Percentiles rank a stretch among this genome's conserved stretches.
Evolutionary conservation across 1,140 invertebrate genomes (phyloP).

Genomic region (Drosophila watanabei): DNA sequence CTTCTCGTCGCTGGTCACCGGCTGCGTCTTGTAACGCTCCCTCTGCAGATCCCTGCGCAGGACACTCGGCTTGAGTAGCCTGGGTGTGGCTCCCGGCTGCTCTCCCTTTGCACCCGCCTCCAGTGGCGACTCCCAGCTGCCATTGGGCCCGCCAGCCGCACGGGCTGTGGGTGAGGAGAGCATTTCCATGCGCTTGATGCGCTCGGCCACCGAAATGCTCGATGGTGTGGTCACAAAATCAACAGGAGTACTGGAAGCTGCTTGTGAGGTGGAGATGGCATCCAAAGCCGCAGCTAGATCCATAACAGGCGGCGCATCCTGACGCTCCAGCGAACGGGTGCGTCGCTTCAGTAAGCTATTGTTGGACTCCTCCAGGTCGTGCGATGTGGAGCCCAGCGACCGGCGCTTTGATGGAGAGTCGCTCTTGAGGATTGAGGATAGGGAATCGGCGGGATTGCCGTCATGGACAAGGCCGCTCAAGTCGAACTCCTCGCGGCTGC

Average conservation of each 20-base stretch:
- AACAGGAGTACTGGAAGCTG: conserved; percentile 39
- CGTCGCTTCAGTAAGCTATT: conserved; percentile 67
- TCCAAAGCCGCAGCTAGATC: conserved; percentile 73
- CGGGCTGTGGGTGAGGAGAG: conserved; percentile 52
- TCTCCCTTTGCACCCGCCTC: conserved; percentile 24
- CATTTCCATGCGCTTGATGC: conserved; percentile 84
- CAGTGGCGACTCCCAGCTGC: conserved; percentile 77
- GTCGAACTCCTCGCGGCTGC: conserved; percentile 86
- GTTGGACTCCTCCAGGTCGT: conserved; percentile 21
- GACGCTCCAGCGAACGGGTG: conserved; percentile 80
- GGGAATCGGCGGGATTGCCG: conserved; percentile 18
- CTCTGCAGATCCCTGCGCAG: conserved; percentile 86
- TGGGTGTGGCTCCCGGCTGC: conserved; percentile 67
- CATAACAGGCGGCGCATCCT: conserved; percentile 61
- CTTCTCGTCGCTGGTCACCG: conserved; percentile 88
- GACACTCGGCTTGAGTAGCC: conserved; percentile 84
- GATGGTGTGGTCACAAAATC: conserved; percentile 59
- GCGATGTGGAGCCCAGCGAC: conserved; percentile 45
- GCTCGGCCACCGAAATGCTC: conserved; percentile 81
- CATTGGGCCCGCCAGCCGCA: conserved; percentile 32
- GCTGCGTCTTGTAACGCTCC: conserved; percentile 89
- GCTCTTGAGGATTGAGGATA: conserved; percentile 75
- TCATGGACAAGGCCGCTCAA: conserved; percentile 45
- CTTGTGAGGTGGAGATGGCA: conserved; percentile 68
- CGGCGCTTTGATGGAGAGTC: conserved; percentile 82